These are phyloP conservation scores for Dasypolia templi DNA, from an alignment of 2,888 invertebrate genomes.

Conservation along the genomic window DNA sequence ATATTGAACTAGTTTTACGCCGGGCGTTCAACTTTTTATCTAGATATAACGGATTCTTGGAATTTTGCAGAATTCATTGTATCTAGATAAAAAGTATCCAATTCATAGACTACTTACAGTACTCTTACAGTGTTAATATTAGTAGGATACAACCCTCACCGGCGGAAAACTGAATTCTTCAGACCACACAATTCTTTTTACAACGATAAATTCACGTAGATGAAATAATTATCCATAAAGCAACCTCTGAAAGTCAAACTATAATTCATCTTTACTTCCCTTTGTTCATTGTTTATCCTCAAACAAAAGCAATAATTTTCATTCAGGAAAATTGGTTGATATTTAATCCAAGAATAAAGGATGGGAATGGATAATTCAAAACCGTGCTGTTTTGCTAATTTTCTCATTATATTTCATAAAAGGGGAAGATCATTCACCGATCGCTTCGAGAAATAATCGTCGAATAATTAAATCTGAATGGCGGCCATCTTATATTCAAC, in stretches of 20 bases:
- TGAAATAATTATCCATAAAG: slow-evolving; percentile 41
- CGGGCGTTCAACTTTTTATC: too few relatives aligned
- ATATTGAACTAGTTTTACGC: too few relatives aligned
- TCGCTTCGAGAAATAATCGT: slow-evolving; percentile 57
- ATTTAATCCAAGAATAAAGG: slow-evolving; percentile 60
- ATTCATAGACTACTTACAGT: background rate
- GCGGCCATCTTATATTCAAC: slow-evolving; percentile 39
- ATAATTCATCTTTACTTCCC: slow-evolving; percentile 45
- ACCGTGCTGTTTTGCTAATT: slow-evolving; percentile 54
- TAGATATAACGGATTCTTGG: too few relatives aligned
- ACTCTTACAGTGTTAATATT: background rate
- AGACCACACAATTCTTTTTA: slow-evolving; percentile 1
- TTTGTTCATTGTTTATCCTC: slow-evolving; percentile 50
- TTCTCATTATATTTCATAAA: slow-evolving; percentile 63
- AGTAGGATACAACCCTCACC: too few relatives aligned
- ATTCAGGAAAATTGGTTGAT: slow-evolving; percentile 63
- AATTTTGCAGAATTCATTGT: too few relatives aligned
- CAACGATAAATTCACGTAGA: slow-evolving; percentile 22
- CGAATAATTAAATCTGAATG: slow-evolving; percentile 54
- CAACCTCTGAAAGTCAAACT: slow-evolving; percentile 52
- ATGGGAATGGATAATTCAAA: slow-evolving; percentile 51
- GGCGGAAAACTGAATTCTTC: background rate
- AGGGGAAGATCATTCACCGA: slow-evolving; percentile 56
- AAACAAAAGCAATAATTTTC: slow-evolving; percentile 60
- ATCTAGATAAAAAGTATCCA: background rate